Evolutionary conservation across 2,113 vertebrate species (phyloP).

Genomic region (Vimba vimba): DNA sequence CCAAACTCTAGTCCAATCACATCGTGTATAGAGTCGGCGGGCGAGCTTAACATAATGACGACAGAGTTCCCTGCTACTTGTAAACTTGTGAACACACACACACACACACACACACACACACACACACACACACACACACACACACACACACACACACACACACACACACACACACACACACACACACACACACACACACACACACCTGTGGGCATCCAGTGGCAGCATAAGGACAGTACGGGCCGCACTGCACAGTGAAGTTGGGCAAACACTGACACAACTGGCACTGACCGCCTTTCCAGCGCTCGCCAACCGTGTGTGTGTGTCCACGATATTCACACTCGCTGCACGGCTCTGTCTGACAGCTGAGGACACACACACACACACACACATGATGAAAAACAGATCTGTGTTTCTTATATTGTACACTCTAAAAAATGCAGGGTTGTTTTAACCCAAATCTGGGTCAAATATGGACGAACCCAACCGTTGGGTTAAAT

Average conservation of each 20-base stretch:
- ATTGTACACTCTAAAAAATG: too few species aligned
- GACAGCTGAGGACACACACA: slow-evolving; percentile 76
- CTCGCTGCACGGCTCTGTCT: slow-evolving; percentile 78
- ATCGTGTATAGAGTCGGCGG: too few species aligned
- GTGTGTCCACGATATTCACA: slow-evolving; percentile 77
- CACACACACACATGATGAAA: slow-evolving; percentile 25
- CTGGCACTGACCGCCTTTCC: slow-evolving; percentile 78
- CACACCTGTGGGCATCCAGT: slow-evolving; percentile 84
- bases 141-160: not conserved
- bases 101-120: slow-evolving; percentile 74
- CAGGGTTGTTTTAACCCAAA: too few species aligned
- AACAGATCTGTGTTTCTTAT: too few species aligned
- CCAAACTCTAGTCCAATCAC: too few species aligned
- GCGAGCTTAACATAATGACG: too few species aligned
- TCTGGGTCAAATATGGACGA: too few species aligned
- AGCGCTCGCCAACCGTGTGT: slow-evolving; percentile 77
- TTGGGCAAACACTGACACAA: slow-evolving; percentile 83
- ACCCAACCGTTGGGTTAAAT: too few species aligned
- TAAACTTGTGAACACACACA: not conserved
- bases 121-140: slow-evolving; percentile 52
- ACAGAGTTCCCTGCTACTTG: too few species aligned
- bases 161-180: not conserved
- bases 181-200: not conserved
- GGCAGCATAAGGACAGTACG: slow-evolving; percentile 76
- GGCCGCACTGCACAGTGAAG: slow-evolving; percentile 74